Conservation (phyloP, 2,888 invertebrate genomes). For the Mesoligia furuncula region DNA sequence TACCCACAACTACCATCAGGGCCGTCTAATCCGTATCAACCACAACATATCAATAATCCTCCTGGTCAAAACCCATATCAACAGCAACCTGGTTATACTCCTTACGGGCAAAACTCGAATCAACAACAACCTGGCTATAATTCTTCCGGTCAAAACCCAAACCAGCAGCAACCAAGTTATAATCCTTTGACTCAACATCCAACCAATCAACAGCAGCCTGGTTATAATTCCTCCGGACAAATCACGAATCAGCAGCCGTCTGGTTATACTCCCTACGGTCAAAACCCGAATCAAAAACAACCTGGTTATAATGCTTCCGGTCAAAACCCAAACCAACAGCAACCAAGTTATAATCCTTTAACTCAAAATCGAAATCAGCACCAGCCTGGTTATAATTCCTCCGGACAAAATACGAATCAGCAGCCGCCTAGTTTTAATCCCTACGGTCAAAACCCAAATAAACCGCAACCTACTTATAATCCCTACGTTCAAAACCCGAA, state of each 20-base stretch:
- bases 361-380: conserved; percentile 30
- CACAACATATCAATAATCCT: conserved; percentile 47
- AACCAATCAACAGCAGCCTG: conserved; percentile 30
- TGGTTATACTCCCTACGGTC: conserved; percentile 39
- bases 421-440: no score
- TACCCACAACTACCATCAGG: no score
- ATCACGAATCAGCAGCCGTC: conserved; percentile 59
- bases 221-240: conserved; percentile 46
- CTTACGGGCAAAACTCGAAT: conserved; percentile 45
- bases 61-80: conserved; percentile 58
- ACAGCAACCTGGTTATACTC: conserved; percentile 50
- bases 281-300: conserved; percentile 52
- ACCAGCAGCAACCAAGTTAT: conserved; percentile 38
- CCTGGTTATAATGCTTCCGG: conserved; percentile 40
- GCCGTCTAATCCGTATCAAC: no score
- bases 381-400: conserved; percentile 28
- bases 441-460: no score
- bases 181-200: conserved; percentile 37
- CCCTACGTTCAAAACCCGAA: conserved; percentile 33
- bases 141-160: conserved; percentile 41
- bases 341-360: conserved; percentile 34
- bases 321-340: conserved; percentile 43
- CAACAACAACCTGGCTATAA: conserved; percentile 50
- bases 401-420: conserved; percentile 37
- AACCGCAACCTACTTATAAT: conserved; percentile 47